Conservation (phyloP, 2,797 vertebrate genomes). For the Amphiprion clarkii region DNA sequence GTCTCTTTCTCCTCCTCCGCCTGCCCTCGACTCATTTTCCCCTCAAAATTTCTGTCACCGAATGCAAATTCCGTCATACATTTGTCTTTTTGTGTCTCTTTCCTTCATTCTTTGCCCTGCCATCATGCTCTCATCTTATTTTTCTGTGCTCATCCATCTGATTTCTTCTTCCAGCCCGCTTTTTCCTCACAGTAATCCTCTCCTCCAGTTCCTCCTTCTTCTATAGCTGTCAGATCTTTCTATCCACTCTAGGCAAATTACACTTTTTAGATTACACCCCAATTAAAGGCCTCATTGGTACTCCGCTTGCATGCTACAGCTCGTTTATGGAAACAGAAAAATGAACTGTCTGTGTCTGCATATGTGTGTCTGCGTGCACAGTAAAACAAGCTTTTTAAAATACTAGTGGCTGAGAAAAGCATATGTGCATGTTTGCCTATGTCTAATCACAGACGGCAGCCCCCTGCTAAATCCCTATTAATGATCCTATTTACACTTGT, state of each 20-base stretch:
- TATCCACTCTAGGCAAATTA: constrained; percentile 81
- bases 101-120: constrained; percentile 21
- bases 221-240: constrained; percentile 75
- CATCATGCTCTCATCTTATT: constrained; percentile 49
- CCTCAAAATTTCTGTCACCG: constrained; percentile 11
- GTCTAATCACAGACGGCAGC: constrained; percentile 77
- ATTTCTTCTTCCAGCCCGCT: constrained; percentile 25
- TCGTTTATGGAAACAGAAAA: constrained; percentile 51
- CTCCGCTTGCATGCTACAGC: constrained; percentile 55
- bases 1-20: constrained; percentile 11
- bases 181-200: constrained; percentile 64
- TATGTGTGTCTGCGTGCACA: constrained; percentile 23
- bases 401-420: constrained; percentile 22
- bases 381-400: constrained; percentile 53
- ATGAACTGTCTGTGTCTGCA: constrained; percentile 25
- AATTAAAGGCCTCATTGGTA: constrained; percentile 78
- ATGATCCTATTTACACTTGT: constrained; percentile 86
- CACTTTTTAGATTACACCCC: constrained; percentile 76
- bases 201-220: constrained; percentile 47
- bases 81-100: constrained; percentile 32
- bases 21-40: constrained; percentile 19
- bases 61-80: constrained; percentile 36
- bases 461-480: constrained; percentile 81
- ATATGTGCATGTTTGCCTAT: constrained; percentile 62
- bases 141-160: constrained; percentile 39